Percentiles rank a stretch among this genome's conserved stretches.
These are phyloP conservation scores for Amphipoea oculea DNA, from an alignment of 2,888 invertebrate species.

Conservation along the genomic window DNA sequence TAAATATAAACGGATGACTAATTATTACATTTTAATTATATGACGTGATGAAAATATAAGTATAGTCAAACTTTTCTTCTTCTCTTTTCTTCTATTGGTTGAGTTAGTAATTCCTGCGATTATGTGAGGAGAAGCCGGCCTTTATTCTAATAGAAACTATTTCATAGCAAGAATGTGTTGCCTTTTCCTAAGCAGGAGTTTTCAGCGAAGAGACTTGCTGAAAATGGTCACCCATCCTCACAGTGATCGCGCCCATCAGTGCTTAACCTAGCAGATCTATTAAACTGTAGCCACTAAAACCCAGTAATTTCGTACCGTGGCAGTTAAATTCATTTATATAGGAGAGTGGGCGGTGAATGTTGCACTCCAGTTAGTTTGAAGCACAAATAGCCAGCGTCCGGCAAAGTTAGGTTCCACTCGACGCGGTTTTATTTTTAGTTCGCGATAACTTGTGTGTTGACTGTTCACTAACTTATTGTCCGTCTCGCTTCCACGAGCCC, in stretches of 20 bases:
- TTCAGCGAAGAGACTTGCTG: neutral
- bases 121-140: neutral
- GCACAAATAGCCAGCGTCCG: neutral
- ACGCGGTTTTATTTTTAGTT: neutral
- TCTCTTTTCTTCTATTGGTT: too few relatives aligned
- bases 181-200: neutral
- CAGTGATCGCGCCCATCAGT: neutral
- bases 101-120: neutral
- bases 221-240: neutral
- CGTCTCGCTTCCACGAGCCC: neutral
- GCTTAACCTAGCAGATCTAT: neutral
- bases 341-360: constrained; percentile 1
- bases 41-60: neutral
- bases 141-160: neutral
- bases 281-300: neutral
- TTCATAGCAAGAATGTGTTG: neutral
- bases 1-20: neutral
- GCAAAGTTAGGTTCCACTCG: neutral
- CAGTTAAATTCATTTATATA: neutral
- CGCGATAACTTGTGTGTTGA: constrained; percentile 6
- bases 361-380: neutral
- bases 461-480: neutral
- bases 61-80: too few relatives aligned
- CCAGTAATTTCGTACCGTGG: neutral
- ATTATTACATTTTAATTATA: neutral